Percentiles rank a stretch among this genome's conserved stretches.
These are phyloP conservation scores for Hozukius guyotensis DNA, from an alignment of 2,797 vertebrate genomes.

Conservation along the genomic window DNA sequence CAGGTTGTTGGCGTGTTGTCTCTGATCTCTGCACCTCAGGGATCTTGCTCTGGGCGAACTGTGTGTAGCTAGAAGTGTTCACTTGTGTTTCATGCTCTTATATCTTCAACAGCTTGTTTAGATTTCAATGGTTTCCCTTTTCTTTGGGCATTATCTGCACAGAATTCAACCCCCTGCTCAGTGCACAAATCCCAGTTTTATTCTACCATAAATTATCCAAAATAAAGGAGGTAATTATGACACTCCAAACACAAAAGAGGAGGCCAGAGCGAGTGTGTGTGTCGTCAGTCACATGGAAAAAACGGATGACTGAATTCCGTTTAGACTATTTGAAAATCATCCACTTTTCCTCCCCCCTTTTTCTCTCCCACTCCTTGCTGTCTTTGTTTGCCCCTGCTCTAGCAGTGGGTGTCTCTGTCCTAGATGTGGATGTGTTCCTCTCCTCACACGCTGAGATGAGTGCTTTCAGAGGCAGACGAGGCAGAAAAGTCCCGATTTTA, in stretches of 20 bases:
- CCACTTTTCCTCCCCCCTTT: neutral
- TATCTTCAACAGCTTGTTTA: conserved; percentile 16
- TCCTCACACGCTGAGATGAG: conserved; percentile 72
- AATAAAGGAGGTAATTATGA: conserved; percentile 17
- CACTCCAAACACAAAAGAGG: conserved; percentile 1
- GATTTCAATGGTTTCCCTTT: neutral
- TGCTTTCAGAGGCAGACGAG: conserved; percentile 73
- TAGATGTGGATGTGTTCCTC: conserved; percentile 72
- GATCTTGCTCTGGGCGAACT: conserved; percentile 19
- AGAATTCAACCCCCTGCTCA: neutral
- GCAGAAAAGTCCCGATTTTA: conserved; percentile 61
- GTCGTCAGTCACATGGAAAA: conserved; percentile 27
- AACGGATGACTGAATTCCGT: conserved; percentile 24
- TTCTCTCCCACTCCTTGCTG: neutral
- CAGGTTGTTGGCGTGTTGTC: conserved; percentile 1
- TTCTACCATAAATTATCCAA: neutral
- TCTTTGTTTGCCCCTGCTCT: conserved; percentile 43
- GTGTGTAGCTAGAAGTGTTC: conserved; percentile 2
- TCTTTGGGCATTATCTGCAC: neutral
- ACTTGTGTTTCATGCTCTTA: conserved; percentile 7
- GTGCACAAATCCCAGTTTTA: neutral
- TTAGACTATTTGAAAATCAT: conserved; percentile 49
- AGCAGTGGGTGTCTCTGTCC: conserved; percentile 65
- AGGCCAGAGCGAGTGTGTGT: neutral
- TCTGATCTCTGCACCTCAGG: conserved; percentile 32